Base-by-base conservation (phyloP, 2,888 invertebrate genomes). In the Disparrhopalites patrizii region DNA sequence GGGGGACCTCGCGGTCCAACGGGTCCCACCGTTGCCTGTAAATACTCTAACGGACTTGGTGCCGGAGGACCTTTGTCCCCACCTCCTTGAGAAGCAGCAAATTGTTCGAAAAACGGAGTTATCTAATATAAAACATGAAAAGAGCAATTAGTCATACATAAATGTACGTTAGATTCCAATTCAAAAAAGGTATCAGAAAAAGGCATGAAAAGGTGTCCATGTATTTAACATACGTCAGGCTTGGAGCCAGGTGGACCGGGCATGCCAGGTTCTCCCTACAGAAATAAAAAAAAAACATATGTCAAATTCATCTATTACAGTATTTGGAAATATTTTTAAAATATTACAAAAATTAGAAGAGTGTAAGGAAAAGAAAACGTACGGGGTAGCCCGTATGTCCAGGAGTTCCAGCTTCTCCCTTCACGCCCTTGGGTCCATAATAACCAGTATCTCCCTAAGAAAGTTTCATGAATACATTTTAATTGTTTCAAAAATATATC, bases 11-110 rank as follows among this genome's bases (percentile, higher is more conserved):
- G 82, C 0, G 89, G 85, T 38, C 94, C 93, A 20, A 87, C 84
- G 15, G 89, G 86, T 5, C 91, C 91, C 1, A 89, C 87, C 75
- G 88, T 86, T 18, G 90, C 87, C 79, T 90, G 90, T 78, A 91
- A 80, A 79, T 89, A 91, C 76, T 87, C 86, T 76, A 88, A 88
- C 20, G 85, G 83, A 75, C 86, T 86, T 0, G 87, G 86, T 0
- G 83, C 81, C 13, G 61, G 65, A 0, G 89, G 90, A 0, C 91
- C 91, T 79, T 92, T 92, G 75, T 92, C 91, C 10, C 83, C 83
- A 7, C 86, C 86, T 2, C 65, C 51, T 55, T 73, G 78, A 76
- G 88, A 85, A 7, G 87, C 83, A 0, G 89, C 87, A 69, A 92
- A 79, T 80, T 90, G 89, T 70, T 88, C 85, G 74, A 90, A 84